phyloP scores from a whole-genome alignment of 2,113 vertebrate species.

The Dromas ardeola region DNA sequence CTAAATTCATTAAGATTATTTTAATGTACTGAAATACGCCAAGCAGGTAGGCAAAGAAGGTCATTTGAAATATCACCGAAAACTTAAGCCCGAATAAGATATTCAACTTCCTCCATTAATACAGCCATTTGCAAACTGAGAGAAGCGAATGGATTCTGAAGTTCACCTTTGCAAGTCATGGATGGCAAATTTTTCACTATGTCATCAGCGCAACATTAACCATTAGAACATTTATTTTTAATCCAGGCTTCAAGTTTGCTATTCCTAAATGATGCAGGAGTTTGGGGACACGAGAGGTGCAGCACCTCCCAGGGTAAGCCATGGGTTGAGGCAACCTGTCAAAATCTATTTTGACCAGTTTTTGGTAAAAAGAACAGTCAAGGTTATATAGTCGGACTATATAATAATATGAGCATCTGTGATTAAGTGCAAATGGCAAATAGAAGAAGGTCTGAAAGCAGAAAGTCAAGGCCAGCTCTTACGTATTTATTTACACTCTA shows the following conservation, averaged over 20 bases:
- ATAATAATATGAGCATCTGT: background rate
- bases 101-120: conserved; percentile 6
- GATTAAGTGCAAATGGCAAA: background rate
- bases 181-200: conserved; percentile 25
- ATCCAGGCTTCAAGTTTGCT: background rate
- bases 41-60: background rate
- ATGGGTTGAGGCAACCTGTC: background rate
- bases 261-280: background rate
- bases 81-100: background rate
- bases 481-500: conserved; percentile 27
- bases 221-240: background rate
- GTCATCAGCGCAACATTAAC: background rate
- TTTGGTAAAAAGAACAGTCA: background rate
- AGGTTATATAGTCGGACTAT: background rate
- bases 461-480: conserved; percentile 36
- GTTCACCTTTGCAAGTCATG: conserved; percentile 54
- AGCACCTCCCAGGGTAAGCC: background rate
- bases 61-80: conserved; percentile 1
- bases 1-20: background rate
- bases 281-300: background rate
- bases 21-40: background rate
- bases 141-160: conserved; percentile 16
- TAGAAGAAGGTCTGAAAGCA: background rate
- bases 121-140: background rate
- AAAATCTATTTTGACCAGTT: background rate